These are phyloP conservation scores for Macropus fuliginosus DNA, from an alignment of 2,797 vertebrate genomes.

Conservation along the genomic window DNA sequence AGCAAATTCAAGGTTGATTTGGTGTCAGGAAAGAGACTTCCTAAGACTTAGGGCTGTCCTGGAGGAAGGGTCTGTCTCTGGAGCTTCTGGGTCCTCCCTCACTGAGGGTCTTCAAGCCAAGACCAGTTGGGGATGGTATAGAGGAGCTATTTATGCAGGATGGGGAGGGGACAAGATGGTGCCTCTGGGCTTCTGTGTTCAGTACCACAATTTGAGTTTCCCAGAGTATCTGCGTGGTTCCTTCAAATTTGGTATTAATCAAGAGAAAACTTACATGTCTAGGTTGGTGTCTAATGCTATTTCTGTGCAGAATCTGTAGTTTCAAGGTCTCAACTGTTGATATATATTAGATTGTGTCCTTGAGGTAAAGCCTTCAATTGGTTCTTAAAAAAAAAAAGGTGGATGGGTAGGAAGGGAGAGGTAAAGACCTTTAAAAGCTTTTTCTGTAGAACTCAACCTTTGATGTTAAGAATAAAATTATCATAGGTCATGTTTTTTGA, in stretches of 20 bases:
- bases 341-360: neutral
- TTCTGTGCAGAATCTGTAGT: neutral
- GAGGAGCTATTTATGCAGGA: neutral
- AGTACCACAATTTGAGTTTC: neutral
- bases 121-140: neutral
- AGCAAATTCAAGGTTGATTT: neutral
- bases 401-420: neutral
- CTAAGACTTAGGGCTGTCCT: neutral
- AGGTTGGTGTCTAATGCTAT: neutral
- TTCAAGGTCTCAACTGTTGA: neutral
- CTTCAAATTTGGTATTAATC: neutral
- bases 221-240: neutral
- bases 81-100: neutral
- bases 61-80: neutral
- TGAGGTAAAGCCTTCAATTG: neutral
- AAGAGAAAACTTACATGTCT: neutral
- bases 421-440: neutral
- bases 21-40: neutral
- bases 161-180: neutral
- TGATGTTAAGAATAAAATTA: neutral
- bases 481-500: neutral
- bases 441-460: neutral
- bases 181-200: neutral
- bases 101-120: neutral
- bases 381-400: neutral